Percentiles rank a stretch among this genome's conserved stretches.
phyloP scores from a whole-genome alignment of 2,797 vertebrate species.

The Rhynchotus rufescens region DNA sequence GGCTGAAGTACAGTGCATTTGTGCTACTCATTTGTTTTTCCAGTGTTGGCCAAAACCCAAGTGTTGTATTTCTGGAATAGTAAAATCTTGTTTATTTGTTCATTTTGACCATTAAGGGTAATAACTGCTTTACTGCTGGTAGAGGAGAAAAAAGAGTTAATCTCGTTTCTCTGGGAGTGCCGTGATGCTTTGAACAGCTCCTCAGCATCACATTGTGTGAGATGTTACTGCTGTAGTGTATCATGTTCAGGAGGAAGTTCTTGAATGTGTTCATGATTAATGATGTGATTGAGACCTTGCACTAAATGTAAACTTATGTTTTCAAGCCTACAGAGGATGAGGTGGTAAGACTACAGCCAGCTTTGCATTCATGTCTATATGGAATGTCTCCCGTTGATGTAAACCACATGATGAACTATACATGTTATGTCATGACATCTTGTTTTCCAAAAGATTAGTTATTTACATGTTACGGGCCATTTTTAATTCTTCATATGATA shows the following conservation, averaged over 20 bases:
- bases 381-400: slow-evolving; percentile 72
- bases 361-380: slow-evolving; percentile 74
- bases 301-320: slow-evolving; percentile 91
- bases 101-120: neutral
- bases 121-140: neutral
- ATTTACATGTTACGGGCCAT: slow-evolving; percentile 47
- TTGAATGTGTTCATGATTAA: slow-evolving; percentile 29
- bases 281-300: slow-evolving; percentile 45
- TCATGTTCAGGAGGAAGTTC: neutral
- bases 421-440: neutral
- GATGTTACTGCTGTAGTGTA: neutral
- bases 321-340: slow-evolving; percentile 95
- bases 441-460: slow-evolving; percentile 8
- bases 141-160: neutral
- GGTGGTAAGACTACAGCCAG: slow-evolving; percentile 91
- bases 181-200: neutral
- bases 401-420: slow-evolving; percentile 40
- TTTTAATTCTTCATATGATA: slow-evolving; percentile 7
- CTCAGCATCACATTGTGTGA: neutral
- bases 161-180: accelerated
- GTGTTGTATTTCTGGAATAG: neutral
- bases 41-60: neutral
- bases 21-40: neutral
- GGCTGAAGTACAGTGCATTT: neutral
- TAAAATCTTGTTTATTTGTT: neutral